These are phyloP conservation scores for Calcarius lapponicus DNA, from an alignment of 2,797 vertebrate genomes.

Conservation along the genomic window DNA sequence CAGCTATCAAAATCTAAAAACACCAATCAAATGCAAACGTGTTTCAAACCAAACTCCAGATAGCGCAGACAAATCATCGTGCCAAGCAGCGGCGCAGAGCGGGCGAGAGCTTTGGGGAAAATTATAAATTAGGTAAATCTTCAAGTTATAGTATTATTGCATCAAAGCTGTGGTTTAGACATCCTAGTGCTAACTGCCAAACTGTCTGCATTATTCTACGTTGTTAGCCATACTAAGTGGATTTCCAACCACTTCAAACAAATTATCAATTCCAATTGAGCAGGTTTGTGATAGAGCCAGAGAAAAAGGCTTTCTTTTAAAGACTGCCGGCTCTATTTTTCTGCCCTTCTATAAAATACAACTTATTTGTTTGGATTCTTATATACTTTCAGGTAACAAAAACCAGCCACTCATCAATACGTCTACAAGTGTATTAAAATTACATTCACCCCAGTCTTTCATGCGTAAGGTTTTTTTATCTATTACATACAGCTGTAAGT, in stretches of 20 bases:
- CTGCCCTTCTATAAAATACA: neutral
- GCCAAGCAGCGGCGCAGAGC: neutral
- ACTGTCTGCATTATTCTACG: neutral
- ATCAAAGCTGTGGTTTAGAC: neutral
- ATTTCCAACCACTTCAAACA: slow-evolving; percentile 22
- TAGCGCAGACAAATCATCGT: neutral
- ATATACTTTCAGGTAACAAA: neutral
- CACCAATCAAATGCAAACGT: slow-evolving; percentile 51
- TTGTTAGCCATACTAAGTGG: neutral
- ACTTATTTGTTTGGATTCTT: neutral
- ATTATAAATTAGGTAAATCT: slow-evolving; percentile 1
- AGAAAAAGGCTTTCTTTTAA: slow-evolving; percentile 6
- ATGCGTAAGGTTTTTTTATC: slow-evolving; percentile 44
- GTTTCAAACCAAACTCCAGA: neutral
- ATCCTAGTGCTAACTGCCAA: neutral
- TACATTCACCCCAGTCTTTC: slow-evolving; percentile 15
- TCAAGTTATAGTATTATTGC: slow-evolving; percentile 1
- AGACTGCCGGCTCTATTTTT: neutral
- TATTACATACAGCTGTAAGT: slow-evolving; percentile 53
- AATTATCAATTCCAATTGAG: neutral
- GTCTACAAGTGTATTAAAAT: slow-evolving; percentile 27
- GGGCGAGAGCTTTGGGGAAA: neutral
- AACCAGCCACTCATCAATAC: slow-evolving; percentile 26
- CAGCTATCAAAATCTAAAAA: slow-evolving; percentile 61
- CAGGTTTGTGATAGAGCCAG: neutral